Base-by-base conservation (phyloP, 1,140 invertebrate genomes). In the Rhagoletis zephyria region DNA sequence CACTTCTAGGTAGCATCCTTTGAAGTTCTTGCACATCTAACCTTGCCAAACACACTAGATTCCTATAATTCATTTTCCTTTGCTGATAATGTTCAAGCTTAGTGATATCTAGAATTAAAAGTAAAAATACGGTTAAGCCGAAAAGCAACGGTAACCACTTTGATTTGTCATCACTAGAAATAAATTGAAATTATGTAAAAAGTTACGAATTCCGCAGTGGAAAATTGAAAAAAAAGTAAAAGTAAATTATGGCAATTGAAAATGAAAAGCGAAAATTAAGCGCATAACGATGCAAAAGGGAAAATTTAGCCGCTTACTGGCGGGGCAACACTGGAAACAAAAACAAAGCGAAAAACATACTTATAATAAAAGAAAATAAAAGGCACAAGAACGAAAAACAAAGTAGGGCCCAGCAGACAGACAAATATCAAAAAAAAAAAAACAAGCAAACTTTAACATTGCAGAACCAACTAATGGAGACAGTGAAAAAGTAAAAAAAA, bases 211-310 rank as follows among this genome's bases (percentile, higher is more conserved):
- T 56, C 56, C 59, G 45, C n/a, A 59, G 48, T 59, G 7, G 77
- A 63, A 61, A 40, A 85, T 63, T 61, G 16, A 85, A 85, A 61
- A 30, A 30, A 85, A 85, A 85, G 56, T 45, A 61, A 85, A 85
- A 61, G 85, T 85, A 91, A 92, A 92, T 92, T 92, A 91, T 91
- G 89, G 91, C 91, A 92, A 92, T 92, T 92, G 91, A 92, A 92
- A 92, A 92, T 92, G 90, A 92, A 92, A 92, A 91, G 91, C 90
- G 90, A 92, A 92, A 92, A 91, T 92, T 92, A 92, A 92, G 90
- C 91, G 88, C 88, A 92, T 92, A 92, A 92, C 91, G 90, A 91
- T 89, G 88, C 88, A 30, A 90, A 42, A 86, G 60, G 51, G 59
- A 5, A 89, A 67, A 85, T 30, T 61, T 45, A 45, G 5, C 0